phyloP scores from a whole-genome alignment of 2,888 invertebrate species.

The Neocrepidodera transversa region DNA sequence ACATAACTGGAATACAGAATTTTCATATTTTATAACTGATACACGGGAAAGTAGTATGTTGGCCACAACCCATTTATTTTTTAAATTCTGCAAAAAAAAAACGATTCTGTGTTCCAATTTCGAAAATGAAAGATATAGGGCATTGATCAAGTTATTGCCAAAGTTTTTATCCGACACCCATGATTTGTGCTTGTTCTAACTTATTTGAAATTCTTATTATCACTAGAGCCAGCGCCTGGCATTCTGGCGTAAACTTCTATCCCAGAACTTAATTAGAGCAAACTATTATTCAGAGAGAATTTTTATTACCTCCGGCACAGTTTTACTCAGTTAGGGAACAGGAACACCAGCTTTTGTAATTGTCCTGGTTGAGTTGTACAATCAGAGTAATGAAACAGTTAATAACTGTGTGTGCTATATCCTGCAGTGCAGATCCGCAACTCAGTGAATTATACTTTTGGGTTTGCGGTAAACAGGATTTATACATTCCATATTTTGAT shows the following conservation, averaged over 20 bases:
- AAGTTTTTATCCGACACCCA: background rate
- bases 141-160: background rate
- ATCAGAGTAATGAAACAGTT: conserved; percentile 49
- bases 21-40: no score
- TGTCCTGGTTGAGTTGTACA: conserved; percentile 42
- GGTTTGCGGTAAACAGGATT: no score
- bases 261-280: conserved; percentile 34
- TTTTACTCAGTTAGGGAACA: conserved; percentile 31
- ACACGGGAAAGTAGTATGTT: no score
- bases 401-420: conserved; percentile 44
- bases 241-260: conserved; percentile 16
- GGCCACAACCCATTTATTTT: background rate
- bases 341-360: conserved; percentile 41
- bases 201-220: conserved; percentile 23
- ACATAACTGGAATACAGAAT: no score
- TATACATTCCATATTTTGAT: no score
- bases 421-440: conserved; percentile 30
- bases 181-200: background rate
- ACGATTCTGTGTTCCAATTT: background rate
- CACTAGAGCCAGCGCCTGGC: background rate
- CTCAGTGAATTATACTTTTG: no score
- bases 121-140: background rate
- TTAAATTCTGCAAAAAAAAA: background rate
- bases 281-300: conserved; percentile 35
- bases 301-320: conserved; percentile 34